Base-by-base conservation (phyloP, 2,888 invertebrate genomes). In the Octodonta nipae region DNA sequence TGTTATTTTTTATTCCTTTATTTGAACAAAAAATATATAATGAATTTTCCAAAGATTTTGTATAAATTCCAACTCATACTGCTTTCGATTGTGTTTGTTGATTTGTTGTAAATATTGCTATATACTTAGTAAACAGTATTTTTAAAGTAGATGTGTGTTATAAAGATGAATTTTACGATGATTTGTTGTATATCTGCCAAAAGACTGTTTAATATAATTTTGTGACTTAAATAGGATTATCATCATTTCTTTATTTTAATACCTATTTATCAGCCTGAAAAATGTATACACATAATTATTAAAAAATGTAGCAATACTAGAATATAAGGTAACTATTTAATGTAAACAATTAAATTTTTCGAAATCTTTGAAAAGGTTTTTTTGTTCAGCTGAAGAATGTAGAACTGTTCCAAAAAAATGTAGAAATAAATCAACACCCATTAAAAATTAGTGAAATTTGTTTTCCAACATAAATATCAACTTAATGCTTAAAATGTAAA, bases 171-270 rank as follows among this genome's bases (percentile, higher is more conserved):
- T 50, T 46, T 45, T 48, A 47, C n/a, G n/a, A n/a, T 47, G 40
- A 46, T 40, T 45, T 53, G 52, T 51, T 55, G 55, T 55, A 57
- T 55, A 55, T 53, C 50, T 53, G 50, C 52, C 46, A 55, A 60
- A 60, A 60, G 59, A 60, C 59, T 60, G 58, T 58, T 55, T 52
- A 53, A 36, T 42, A 32, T 41, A 39, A 33, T 38, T 42, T 36
- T 36, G 34, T 37, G 33, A 28, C 28, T 28, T 34, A 22, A 22
- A n/a, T n/a, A n/a, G n/a, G n/a, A n/a, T 15, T 37, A 30, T 31
- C 38, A 28, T 32, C 15, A 28, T 29, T 7, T 16, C n/a, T 32
- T n/a, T 32, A 17, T 30, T 11, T 22, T 22, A 22, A n/a, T 22
- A 22, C 11, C 11, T 22, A 22, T 22, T 11, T 22, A 22, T 22